These are phyloP conservation scores for Crotophaga sulcirostris DNA, from an alignment of 2,113 vertebrate species.

Conservation along the genomic window DNA sequence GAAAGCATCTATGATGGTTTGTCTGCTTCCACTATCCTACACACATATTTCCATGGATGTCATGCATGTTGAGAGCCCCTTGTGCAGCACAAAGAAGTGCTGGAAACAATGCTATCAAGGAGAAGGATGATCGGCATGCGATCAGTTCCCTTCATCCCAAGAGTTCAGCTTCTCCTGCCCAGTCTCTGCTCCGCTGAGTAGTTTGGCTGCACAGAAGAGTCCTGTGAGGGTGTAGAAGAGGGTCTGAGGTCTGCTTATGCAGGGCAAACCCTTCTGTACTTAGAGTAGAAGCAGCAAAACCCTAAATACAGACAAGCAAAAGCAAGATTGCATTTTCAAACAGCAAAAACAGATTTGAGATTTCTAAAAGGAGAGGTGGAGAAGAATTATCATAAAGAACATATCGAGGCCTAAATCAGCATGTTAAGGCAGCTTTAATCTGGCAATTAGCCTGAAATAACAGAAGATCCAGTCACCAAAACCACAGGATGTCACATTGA, in stretches of 20 bases:
- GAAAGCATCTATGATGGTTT: accelerated
- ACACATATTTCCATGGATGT: accelerated
- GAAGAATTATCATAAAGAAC: background rate
- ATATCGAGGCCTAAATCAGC: background rate
- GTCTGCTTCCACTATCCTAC: background rate
- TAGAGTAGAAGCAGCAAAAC: background rate
- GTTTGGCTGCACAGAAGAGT: background rate
- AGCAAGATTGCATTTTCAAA: background rate
- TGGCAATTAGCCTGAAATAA: background rate
- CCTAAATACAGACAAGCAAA: background rate
- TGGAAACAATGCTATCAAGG: background rate
- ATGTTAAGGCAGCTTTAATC: background rate
- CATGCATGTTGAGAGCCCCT: accelerated
- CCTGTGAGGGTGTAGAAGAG: background rate
- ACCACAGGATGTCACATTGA: background rate
- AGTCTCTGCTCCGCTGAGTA: background rate
- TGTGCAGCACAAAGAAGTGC: background rate
- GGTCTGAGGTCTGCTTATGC: background rate
- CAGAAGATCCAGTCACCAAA: background rate
- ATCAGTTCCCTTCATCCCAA: background rate
- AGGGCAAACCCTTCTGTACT: background rate
- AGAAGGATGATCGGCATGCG: background rate
- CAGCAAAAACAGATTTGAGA: background rate
- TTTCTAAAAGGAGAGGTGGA: background rate
- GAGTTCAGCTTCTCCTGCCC: background rate